Evolutionary conservation across 2,888 invertebrate genomes (phyloP).

Genomic region (Holacanthella duospinosa): DNA sequence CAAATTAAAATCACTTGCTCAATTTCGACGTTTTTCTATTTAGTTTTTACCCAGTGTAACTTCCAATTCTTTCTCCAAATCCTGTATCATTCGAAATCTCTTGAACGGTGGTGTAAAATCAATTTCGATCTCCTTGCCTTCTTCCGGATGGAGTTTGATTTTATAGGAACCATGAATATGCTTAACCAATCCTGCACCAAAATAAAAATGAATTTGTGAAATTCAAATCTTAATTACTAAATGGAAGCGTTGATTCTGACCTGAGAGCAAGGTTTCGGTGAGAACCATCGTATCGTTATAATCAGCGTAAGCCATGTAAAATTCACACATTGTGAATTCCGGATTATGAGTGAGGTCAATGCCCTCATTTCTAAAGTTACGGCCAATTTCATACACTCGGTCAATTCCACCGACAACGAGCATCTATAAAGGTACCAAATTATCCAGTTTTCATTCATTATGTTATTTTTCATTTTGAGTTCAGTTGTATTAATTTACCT

Average conservation of each 20-base stretch:
- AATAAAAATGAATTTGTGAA: constrained; percentile 11
- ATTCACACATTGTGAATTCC: constrained; percentile 98
- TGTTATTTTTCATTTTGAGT: not conserved
- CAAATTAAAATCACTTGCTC: constrained; percentile 15
- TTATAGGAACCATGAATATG: constrained; percentile 82
- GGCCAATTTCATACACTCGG: constrained; percentile 78
- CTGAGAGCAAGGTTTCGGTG: constrained; percentile 83
- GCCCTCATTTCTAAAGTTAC: constrained; percentile 96
- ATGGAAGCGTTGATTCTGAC: constrained; percentile 42
- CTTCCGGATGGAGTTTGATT: constrained; percentile 66
- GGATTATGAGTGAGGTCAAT: constrained; percentile 99
- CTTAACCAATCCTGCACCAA: constrained; percentile 69
- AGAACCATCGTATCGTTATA: constrained; percentile 89
- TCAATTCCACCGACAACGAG: constrained; percentile 95
- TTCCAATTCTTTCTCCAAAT: constrained; percentile 66
- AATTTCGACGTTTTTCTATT: no score
- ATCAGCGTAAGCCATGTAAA: constrained; percentile 99
- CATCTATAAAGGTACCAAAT: constrained; percentile 55
- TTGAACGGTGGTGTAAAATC: constrained; percentile 98
- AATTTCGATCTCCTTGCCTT: constrained; percentile 67
- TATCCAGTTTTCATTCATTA: not conserved
- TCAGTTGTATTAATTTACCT: constrained; percentile 45
- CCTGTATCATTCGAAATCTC: constrained; percentile 78
- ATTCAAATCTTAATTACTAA: not conserved
- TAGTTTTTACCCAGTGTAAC: constrained; percentile 34